Conservation (phyloP, 2,113 vertebrate genomes). For the Amblyornis subalaris region DNA sequence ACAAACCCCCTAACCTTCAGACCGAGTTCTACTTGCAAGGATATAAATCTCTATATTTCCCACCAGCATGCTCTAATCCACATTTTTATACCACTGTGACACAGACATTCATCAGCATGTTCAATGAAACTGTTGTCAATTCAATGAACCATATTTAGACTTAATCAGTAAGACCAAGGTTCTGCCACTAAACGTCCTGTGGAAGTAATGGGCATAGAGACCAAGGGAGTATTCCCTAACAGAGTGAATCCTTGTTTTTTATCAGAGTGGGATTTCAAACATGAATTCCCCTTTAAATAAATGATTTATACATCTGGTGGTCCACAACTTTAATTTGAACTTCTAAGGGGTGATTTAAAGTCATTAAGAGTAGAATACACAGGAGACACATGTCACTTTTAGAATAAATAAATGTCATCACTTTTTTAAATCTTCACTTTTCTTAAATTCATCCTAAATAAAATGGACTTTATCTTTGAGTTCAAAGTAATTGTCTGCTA, state of each 20-base stretch:
- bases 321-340: background rate
- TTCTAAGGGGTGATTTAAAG: background rate
- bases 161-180: background rate
- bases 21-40: accelerated
- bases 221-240: background rate
- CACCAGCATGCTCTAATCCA: background rate
- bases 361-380: conserved; percentile 27
- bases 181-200: background rate
- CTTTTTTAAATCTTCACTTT: conserved; percentile 31
- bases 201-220: background rate
- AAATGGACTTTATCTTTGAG: background rate
- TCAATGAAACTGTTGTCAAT: background rate
- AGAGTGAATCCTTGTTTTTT: background rate
- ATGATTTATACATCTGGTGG: background rate
- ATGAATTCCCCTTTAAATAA: background rate
- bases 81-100: background rate
- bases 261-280: background rate
- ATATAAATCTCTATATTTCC: background rate
- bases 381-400: background rate
- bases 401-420: background rate
- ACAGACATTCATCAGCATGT: background rate
- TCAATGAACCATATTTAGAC: background rate
- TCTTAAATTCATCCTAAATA: background rate
- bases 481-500: background rate
- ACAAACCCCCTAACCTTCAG: background rate